These are phyloP conservation scores for Eupsilia transversa DNA, from an alignment of 2,888 invertebrate genomes.

Conservation along the genomic window DNA sequence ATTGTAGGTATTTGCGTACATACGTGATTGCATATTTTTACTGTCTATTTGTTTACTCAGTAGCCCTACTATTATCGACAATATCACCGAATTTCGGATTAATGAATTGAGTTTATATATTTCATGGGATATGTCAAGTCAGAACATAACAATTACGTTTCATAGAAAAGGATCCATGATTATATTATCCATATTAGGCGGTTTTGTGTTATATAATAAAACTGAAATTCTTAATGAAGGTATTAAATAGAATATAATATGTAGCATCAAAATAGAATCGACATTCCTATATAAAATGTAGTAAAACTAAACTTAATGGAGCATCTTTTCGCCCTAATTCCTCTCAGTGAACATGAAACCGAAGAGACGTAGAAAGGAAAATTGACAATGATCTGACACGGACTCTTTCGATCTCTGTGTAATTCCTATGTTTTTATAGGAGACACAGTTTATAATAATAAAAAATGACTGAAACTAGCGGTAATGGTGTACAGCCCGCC, in stretches of 20 bases:
- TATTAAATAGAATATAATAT: background rate
- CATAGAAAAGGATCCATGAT: background rate
- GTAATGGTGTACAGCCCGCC: background rate
- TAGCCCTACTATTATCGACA: background rate
- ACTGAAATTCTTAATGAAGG: background rate
- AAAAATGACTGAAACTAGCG: constrained; percentile 1
- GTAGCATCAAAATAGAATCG: background rate
- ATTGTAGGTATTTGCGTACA: background rate
- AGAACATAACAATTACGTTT: background rate
- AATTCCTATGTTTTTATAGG: background rate
- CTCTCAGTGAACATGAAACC: background rate
- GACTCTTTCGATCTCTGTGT: background rate
- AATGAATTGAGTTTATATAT: background rate
- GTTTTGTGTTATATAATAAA: background rate
- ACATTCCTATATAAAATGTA: constrained; percentile 1
- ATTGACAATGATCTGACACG: background rate
- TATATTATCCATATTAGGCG: too few species aligned
- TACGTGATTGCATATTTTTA: constrained; percentile 1
- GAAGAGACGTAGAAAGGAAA: background rate
- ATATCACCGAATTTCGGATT: background rate
- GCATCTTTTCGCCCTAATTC: background rate
- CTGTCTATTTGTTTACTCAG: constrained; percentile 1
- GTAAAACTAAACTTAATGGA: background rate
- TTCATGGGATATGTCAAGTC: background rate
- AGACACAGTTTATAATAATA: background rate